phyloP scores from a whole-genome alignment of 2,113 vertebrate genomes.

The Tenrec ecaudatus region DNA sequence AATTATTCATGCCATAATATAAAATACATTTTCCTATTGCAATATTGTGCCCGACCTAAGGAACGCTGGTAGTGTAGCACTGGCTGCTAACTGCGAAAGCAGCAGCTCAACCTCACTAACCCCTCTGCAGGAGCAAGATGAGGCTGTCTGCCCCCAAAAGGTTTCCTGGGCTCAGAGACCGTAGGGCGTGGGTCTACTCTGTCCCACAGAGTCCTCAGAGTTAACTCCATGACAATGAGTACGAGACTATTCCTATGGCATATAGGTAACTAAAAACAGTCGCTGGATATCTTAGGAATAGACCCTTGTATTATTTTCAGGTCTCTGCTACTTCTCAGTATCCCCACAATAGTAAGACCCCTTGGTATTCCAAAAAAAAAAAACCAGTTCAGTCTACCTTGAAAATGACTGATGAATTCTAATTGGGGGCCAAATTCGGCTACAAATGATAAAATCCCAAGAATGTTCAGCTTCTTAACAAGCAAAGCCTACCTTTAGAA shows the following conservation, averaged over 20 bases:
- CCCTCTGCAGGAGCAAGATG: too few relatives aligned
- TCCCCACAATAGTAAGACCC: neutral
- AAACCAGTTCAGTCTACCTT: too few relatives aligned
- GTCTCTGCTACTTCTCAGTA: neutral
- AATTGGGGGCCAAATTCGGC: neutral
- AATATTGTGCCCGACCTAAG: neutral
- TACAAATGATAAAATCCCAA: slow-evolving; percentile 26
- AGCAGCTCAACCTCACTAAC: too few relatives aligned
- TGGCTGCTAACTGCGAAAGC: too few relatives aligned
- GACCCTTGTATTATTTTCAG: neutral
- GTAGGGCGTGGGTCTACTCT: too few relatives aligned
- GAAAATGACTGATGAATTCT: neutral
- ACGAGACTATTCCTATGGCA: neutral
- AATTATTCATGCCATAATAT: neutral
- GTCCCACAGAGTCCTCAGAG: too few relatives aligned
- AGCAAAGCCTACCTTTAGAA: neutral
- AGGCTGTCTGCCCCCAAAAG: too few relatives aligned
- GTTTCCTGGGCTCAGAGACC: too few relatives aligned
- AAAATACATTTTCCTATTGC: neutral
- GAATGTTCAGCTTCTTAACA: slow-evolving; percentile 5
- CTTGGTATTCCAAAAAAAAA: neutral
- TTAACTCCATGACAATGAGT: too few relatives aligned
- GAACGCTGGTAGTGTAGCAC: too few relatives aligned
- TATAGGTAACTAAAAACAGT: neutral
- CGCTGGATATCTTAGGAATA: neutral